These are phyloP conservation scores for Cyanoliseus patagonus DNA, from an alignment of 2,113 vertebrate genomes.

Conservation along the genomic window DNA sequence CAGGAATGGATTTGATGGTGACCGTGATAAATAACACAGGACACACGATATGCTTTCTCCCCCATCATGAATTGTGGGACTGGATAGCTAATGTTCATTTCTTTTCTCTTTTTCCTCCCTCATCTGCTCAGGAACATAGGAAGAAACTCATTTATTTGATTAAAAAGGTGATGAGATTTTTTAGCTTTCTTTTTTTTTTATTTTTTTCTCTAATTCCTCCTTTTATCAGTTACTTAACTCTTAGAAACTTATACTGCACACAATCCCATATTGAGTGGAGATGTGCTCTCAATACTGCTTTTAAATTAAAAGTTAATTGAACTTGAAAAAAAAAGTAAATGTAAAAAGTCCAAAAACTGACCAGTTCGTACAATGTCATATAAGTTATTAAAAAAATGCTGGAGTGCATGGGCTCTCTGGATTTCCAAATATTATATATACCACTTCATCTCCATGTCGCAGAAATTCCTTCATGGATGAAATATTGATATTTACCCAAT, in stretches of 20 bases:
- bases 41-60: not conserved
- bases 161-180: not conserved
- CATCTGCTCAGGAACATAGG: not conserved
- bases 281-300: not conserved
- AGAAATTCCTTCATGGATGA: not conserved
- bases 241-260: not conserved
- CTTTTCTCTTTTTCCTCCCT: not conserved
- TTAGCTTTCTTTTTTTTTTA: rapidly evolving
- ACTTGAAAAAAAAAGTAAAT: not conserved
- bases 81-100: not conserved
- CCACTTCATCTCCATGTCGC: rapidly evolving
- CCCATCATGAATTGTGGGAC: not conserved
- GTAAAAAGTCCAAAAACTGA: not conserved
- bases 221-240: not conserved
- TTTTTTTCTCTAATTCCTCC: not conserved
- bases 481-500: not conserved
- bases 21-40: constrained; percentile 24
- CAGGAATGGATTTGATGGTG: not conserved
- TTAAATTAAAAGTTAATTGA: not conserved
- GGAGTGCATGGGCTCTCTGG: not conserved
- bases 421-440: not conserved
- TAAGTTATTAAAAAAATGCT: not conserved
- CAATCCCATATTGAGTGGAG: rapidly evolving
- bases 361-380: not conserved
- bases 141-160: not conserved